phyloP scores from a whole-genome alignment of 1,140 invertebrate species.

The Palaemon carinicauda region DNA sequence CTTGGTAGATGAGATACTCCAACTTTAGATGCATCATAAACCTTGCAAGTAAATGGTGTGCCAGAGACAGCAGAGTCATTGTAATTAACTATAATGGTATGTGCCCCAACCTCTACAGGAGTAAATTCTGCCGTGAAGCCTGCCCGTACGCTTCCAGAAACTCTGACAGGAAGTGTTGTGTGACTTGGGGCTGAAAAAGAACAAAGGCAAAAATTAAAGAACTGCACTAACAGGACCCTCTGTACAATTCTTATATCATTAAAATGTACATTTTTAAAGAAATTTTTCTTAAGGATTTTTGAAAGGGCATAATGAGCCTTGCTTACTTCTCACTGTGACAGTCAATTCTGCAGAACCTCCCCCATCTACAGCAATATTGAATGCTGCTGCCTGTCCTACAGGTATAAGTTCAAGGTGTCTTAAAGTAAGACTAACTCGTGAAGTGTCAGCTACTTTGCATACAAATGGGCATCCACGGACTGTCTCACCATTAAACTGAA shows the following conservation, averaged over 20 bases:
- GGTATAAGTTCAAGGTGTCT: constrained; percentile 86
- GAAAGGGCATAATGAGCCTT: neutral
- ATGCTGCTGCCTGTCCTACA: constrained; percentile 84
- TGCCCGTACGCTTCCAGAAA: constrained; percentile 83
- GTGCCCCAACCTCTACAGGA: constrained; percentile 86
- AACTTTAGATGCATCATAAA: constrained; percentile 81
- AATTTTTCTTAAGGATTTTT: neutral
- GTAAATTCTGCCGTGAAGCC: constrained; percentile 92
- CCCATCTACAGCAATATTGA: constrained; percentile 88
- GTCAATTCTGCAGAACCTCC: constrained; percentile 84
- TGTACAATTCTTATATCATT: constrained; percentile 31
- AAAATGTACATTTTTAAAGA: neutral
- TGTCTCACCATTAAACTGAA: constrained; percentile 91
- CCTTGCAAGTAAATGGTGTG: constrained; percentile 91
- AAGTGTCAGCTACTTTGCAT: constrained; percentile 82
- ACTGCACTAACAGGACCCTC: neutral
- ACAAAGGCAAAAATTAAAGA: constrained; percentile 41
- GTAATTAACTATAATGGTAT: constrained; percentile 89
- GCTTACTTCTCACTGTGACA: constrained; percentile 79
- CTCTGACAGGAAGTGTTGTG: constrained; percentile 78
- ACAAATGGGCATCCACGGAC: constrained; percentile 92
- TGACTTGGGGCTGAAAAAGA: constrained; percentile 69
- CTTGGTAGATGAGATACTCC: constrained; percentile 67
- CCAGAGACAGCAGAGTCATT: constrained; percentile 89
- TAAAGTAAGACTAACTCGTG: constrained; percentile 79